phyloP scores from a whole-genome alignment of 2,797 vertebrate species.

The Melanotaenia nigrans region DNA sequence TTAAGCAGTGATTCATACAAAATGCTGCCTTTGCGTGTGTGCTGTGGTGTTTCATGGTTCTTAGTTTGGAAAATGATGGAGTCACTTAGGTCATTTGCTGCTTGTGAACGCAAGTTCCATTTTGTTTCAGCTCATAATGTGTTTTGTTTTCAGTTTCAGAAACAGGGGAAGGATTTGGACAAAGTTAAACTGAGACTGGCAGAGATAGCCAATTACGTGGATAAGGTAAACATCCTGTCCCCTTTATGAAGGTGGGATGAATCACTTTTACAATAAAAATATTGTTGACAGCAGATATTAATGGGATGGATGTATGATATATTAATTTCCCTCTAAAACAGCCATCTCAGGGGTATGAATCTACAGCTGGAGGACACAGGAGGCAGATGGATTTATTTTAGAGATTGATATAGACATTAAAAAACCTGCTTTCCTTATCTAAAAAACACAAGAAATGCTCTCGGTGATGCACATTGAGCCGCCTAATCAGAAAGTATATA shows the following conservation, averaged over 20 bases:
- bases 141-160: conserved; percentile 90
- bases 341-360: conserved; percentile 49
- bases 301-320: conserved; percentile 66
- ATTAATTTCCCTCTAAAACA: conserved; percentile 67
- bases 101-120: neutral
- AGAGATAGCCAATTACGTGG: conserved; percentile 97
- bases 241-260: conserved; percentile 58
- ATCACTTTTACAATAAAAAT: conserved; percentile 75
- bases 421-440: conserved; percentile 15
- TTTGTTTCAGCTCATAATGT: conserved; percentile 22
- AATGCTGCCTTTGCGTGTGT: conserved; percentile 10
- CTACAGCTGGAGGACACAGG: conserved; percentile 21
- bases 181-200: conserved; percentile 96
- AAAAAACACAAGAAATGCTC: neutral
- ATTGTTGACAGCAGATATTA: conserved; percentile 69
- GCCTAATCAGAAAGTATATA: neutral
- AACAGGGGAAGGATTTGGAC: conserved; percentile 95
- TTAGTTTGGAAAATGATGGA: conserved; percentile 14
- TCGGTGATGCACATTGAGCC: neutral
- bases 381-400: conserved; percentile 44
- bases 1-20: conserved; percentile 19
- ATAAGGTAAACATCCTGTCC: conserved; percentile 88
- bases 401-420: conserved; percentile 16
- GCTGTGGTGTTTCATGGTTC: conserved; percentile 25
- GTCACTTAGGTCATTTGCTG: conserved; percentile 14